These are phyloP conservation scores for Sebastes hubbsi DNA, from an alignment of 2,797 vertebrate genomes.

Conservation along the genomic window DNA sequence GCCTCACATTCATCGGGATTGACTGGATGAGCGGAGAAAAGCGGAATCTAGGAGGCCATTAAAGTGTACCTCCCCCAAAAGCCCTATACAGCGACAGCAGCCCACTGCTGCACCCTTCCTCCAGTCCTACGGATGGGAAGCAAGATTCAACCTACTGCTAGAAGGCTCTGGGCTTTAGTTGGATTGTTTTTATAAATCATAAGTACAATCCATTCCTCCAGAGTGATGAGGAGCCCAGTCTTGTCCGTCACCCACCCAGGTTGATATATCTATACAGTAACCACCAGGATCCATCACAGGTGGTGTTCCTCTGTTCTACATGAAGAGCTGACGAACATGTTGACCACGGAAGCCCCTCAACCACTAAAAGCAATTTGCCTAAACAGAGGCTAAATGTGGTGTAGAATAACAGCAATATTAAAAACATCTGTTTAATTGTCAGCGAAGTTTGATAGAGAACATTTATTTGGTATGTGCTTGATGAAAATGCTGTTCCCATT, in stretches of 20 bases:
- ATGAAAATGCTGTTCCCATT: not conserved
- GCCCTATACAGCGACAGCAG: slow-evolving; percentile 23
- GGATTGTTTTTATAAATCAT: slow-evolving; percentile 51
- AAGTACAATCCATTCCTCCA: slow-evolving; percentile 37
- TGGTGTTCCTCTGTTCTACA: not conserved
- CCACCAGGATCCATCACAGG: slow-evolving; percentile 9
- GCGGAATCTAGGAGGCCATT: slow-evolving; percentile 82
- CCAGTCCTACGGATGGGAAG: slow-evolving; percentile 17
- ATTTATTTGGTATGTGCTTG: not conserved
- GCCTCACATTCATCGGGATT: slow-evolving; percentile 86
- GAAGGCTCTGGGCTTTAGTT: slow-evolving; percentile 46
- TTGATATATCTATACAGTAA: not conserved
- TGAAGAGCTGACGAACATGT: slow-evolving; percentile 35
- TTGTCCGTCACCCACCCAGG: not conserved
- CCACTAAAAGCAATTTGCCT: not conserved
- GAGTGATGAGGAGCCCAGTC: slow-evolving; percentile 29
- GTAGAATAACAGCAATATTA: not conserved
- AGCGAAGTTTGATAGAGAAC: not conserved
- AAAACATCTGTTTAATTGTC: not conserved
- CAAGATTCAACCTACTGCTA: slow-evolving; percentile 31
- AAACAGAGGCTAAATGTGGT: slow-evolving; percentile 8
- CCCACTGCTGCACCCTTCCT: slow-evolving; percentile 6
- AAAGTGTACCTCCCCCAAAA: slow-evolving; percentile 31
- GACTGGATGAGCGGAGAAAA: slow-evolving; percentile 86
- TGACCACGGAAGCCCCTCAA: slow-evolving; percentile 31